phyloP scores from a whole-genome alignment of 2,113 vertebrate genomes.

The Aleadryas rufinucha region DNA sequence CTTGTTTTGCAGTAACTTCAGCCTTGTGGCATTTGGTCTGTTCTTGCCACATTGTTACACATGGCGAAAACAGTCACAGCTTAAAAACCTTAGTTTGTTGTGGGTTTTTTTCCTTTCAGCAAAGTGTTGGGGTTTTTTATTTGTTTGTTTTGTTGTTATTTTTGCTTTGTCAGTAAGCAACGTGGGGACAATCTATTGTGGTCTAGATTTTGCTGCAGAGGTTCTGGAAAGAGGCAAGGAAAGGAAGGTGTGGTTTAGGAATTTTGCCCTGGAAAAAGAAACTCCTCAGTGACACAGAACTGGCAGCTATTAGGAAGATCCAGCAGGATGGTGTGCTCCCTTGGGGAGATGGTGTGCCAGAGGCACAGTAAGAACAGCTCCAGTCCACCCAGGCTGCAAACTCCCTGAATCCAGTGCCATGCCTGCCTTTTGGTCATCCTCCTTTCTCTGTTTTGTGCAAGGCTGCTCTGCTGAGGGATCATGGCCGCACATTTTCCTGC shows the following conservation, averaged over 20 bases:
- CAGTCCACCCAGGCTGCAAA: background rate
- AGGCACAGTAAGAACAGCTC: background rate
- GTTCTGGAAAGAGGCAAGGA: background rate
- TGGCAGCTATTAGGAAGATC: background rate
- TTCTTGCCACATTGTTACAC: background rate
- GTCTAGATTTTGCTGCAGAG: background rate
- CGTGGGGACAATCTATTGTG: fast-evolving
- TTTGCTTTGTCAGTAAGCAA: background rate
- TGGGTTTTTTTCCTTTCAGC: background rate
- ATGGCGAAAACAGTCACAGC: background rate
- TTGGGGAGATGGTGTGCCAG: background rate
- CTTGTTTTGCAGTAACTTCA: background rate
- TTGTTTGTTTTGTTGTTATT: background rate
- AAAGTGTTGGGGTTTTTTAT: background rate
- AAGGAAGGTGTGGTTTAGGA: background rate
- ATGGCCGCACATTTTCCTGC: background rate
- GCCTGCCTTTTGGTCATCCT: background rate
- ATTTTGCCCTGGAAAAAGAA: background rate
- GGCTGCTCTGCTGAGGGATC: background rate
- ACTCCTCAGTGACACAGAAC: background rate
- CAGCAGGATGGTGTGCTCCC: background rate
- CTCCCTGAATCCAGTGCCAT: background rate
- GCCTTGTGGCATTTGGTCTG: background rate
- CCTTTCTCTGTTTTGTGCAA: background rate
- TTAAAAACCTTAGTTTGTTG: background rate